Evolutionary conservation across 2,797 vertebrate genomes (phyloP).

Genomic region (Gila robusta): DNA sequence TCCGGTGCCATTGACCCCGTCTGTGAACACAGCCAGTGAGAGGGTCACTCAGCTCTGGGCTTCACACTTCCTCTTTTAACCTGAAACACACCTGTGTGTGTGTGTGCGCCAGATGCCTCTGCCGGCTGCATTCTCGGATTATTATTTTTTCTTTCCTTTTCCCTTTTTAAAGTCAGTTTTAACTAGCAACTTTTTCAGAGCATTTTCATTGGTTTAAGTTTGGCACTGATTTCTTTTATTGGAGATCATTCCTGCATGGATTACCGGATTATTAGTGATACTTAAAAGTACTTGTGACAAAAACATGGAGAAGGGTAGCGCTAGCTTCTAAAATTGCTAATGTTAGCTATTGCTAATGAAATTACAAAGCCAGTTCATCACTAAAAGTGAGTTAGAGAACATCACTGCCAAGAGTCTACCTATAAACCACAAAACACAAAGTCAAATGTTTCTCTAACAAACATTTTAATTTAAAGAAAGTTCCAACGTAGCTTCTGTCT

Average conservation of each 20-base stretch:
- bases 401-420: not conserved
- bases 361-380: not conserved
- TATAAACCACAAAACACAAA: not conserved
- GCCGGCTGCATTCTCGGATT: not conserved
- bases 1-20: slow-evolving; percentile 72
- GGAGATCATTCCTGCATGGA: not conserved
- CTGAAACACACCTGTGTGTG: slow-evolving; percentile 45
- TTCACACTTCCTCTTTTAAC: slow-evolving; percentile 62
- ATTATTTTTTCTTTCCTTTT: not conserved
- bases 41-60: slow-evolving; percentile 63
- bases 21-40: slow-evolving; percentile 62
- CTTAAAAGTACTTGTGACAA: not conserved
- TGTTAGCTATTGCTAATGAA: not conserved
- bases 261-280: not conserved
- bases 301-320: not conserved
- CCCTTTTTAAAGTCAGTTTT: not conserved
- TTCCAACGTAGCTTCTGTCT: not conserved
- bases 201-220: not conserved
- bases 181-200: not conserved
- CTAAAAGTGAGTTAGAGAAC: not conserved
- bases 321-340: not conserved
- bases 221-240: not conserved
- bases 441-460: not conserved
- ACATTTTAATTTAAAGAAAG: not conserved
- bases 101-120: slow-evolving; percentile 11